Conservation (phyloP, 2,888 invertebrate species). For the Ectobius pallidus region DNA sequence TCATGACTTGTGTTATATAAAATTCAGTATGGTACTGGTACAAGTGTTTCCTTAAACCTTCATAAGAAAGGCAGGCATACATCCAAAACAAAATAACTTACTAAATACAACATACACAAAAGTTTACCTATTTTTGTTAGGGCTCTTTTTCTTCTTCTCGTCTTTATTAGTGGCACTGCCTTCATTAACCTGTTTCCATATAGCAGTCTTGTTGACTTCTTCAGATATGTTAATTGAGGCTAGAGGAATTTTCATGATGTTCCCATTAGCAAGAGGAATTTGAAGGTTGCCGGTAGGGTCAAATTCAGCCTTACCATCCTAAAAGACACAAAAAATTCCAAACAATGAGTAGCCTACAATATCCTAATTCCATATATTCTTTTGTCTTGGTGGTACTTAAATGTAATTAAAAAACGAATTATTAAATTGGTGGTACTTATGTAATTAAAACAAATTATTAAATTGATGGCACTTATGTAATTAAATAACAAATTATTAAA, state of each 20-base stretch:
- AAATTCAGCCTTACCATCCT: constrained; percentile 51
- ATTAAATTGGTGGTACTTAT: too few relatives aligned
- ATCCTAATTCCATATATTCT: too few relatives aligned
- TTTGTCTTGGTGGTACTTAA: too few relatives aligned
- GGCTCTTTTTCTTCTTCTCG: constrained; percentile 54
- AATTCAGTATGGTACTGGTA: too few relatives aligned
- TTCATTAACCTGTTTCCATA: constrained; percentile 92
- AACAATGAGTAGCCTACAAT: too few relatives aligned
- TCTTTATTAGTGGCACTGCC: constrained; percentile 63
- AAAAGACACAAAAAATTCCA: not conserved
- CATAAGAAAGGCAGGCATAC: too few relatives aligned
- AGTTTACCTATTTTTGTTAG: constrained; percentile 48
- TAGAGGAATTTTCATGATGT: constrained; percentile 87
- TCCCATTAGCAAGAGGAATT: constrained; percentile 86
- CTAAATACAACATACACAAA: not conserved
- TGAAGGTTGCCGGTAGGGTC: constrained; percentile 69
- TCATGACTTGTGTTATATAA: too few relatives aligned
- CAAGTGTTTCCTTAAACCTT: too few relatives aligned
- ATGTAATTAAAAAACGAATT: not conserved
- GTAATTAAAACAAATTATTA: too few relatives aligned
- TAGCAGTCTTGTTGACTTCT: constrained; percentile 90
- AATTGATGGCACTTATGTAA: too few relatives aligned
- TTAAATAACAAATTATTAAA: too few relatives aligned
- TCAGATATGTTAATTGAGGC: constrained; percentile 89
- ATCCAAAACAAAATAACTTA: too few relatives aligned